Base-by-base conservation (phyloP, 2,797 vertebrate species). In the Dipus sagitta region DNA sequence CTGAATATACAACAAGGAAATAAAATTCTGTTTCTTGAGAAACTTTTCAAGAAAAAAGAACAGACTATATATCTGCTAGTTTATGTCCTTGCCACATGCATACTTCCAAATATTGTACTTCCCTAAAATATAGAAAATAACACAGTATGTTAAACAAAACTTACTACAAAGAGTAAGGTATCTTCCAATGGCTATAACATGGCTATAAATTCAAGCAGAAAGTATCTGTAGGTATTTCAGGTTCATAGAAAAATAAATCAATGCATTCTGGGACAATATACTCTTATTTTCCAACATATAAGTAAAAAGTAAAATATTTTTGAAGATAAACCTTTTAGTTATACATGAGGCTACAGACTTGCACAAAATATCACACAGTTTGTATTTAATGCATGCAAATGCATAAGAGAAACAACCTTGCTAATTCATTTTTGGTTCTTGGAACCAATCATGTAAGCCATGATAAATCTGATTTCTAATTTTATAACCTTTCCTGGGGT, bases 391-490 rank as follows among this genome's bases (percentile, higher is more conserved):
- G 54, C 11, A 75, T 88, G 30, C 68, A 91, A 52, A 87, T 93
- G 89, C 88, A 47, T 89, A 85, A 76, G 54, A 87, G 3, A 30
- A 94, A 64, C 6, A 84, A 84, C 10, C 2, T 42, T 94, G 91
- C 28, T 24, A 79, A 92, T 93, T 96, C 84, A 95, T 65, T 86
- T 93, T 96, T 88, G 84, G 21, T 76, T 82, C 60, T 94, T 95
- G 20, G 24, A 94, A 93, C 47, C 62, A 94, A 93, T 94, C 64
- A 74, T 13, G 83, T 92, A 94, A 95, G 34, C 72, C 86, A 21
- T 93, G 42, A 96, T 93, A 92, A 89, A 89, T 93, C 72, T 95
- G 70, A 94, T 96, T 94, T 96, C 42, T 60, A 87, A 74, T n/a
- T 58, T 71, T 38, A 32, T 75, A 94, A 79, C 18, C 77, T 95